Percentiles rank a stretch among this genome's conserved stretches.
Evolutionary conservation across 2,113 vertebrate genomes (phyloP).

Genomic region (Regulus satrapa): DNA sequence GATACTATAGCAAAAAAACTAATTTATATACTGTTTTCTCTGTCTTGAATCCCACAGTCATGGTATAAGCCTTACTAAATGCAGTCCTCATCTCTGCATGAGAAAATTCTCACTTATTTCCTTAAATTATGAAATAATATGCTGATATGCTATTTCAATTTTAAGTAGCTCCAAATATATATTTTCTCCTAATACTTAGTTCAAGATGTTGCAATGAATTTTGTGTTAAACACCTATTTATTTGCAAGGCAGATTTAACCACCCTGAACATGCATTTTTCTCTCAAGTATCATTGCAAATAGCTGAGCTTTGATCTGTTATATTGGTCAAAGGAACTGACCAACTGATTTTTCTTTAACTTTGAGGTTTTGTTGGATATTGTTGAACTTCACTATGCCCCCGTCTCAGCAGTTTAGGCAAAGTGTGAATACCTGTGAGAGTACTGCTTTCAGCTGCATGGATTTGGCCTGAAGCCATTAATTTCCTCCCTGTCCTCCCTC

Average conservation of each 20-base stretch:
- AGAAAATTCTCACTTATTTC: background rate
- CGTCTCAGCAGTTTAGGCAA: background rate
- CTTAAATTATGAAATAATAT: background rate
- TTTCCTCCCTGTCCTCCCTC: background rate
- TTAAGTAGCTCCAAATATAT: background rate
- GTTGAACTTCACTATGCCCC: background rate
- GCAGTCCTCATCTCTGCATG: background rate
- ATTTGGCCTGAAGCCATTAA: background rate
- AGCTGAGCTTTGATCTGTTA: background rate
- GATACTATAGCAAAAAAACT: background rate
- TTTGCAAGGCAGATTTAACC: background rate
- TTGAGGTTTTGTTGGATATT: background rate
- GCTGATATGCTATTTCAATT: background rate
- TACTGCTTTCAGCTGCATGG: background rate
- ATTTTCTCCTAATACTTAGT: background rate
- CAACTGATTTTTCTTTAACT: background rate
- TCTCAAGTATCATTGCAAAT: background rate
- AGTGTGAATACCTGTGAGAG: background rate
- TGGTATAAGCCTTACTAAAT: background rate
- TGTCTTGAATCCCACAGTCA: background rate
- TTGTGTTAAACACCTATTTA: background rate
- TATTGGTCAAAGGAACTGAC: background rate
- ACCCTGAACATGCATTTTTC: background rate
- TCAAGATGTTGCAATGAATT: background rate
- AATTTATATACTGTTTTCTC: background rate